Evolutionary conservation across 35 echinoderm and acorn worm genomes (phyloP), one percentile per base, ranked within the genome.

Genomic region (Eucidaris tribuloides): DNA sequence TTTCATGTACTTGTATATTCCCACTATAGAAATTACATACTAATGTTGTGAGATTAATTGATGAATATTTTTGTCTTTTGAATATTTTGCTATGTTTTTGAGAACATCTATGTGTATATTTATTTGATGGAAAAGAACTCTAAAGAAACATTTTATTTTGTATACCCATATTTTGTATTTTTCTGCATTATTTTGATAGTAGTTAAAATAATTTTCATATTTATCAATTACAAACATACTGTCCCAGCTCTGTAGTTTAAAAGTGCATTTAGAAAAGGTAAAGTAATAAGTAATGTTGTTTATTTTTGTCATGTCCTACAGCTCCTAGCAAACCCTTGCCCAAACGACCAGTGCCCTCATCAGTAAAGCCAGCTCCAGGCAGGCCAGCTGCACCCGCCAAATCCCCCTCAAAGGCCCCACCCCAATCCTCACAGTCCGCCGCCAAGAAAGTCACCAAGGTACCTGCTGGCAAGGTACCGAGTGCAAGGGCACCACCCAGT

Each of bases 391-490:
- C n/a, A 20, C 29, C 35, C 15, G 24, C 32, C 23, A 66, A 45
- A 36, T 35, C 55, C 30, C 2, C 80, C n/a, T 40, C 80, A 29
- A 42, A 43, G 28, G 6, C 80, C 45, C 45, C 82, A 7, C 24
- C 61, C 45, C 32, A 71, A 65, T 49, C 83, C 5, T 30, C 46
- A 33, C 58, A 19, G 3, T 11, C 65, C 0, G 41, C 87, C 23
- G 20, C 78, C 29, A 89, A 81, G 62, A 81, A 89, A 56, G 49
- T 46, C 18, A 61, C 40, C 19, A 74, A 45, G 52, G 46, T 57
- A 13, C 52, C 71, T 36, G 22, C 52, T 7, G 7, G 31, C 11
- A 48, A n/a, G 27, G 78, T 2, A 63, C 57, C 85, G 40, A 27
- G 52, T 4, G 7, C 64, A 4, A 41, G 31, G 31, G 22, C 54